Evolutionary conservation across 2,113 vertebrate species (phyloP).

Genomic region (Sapayoa aenigma): DNA sequence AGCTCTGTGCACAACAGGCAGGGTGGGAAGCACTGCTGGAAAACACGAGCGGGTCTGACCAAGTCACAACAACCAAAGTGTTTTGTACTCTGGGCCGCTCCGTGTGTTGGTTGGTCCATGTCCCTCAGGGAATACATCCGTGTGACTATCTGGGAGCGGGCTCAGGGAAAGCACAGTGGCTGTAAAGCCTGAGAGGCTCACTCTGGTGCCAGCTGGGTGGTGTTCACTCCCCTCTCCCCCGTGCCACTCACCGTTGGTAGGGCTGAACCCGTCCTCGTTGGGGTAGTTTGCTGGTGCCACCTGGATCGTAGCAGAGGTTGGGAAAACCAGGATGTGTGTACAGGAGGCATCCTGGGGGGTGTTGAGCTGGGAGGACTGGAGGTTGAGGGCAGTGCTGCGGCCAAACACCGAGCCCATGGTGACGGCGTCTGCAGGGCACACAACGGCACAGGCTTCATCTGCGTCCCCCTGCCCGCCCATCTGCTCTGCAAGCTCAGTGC

Average conservation of each 20-base stretch:
- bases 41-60: neutral
- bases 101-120: fast-evolving
- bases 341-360: conserved; percentile 97
- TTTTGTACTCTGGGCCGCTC: neutral
- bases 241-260: conserved; percentile 82
- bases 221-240: neutral
- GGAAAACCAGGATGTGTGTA: conserved; percentile 97
- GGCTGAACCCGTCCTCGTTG: conserved; percentile 87
- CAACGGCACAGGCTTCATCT: neutral
- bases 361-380: conserved; percentile 97
- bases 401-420: conserved; percentile 98
- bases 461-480: neutral
- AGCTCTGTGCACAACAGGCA: neutral
- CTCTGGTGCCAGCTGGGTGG: neutral
- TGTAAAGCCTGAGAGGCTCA: fast-evolving
- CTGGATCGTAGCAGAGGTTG: conserved; percentile 94
- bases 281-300: conserved; percentile 92
- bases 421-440: conserved; percentile 83
- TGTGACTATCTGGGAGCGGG: neutral
- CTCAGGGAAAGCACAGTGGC: neutral
- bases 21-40: fast-evolving
- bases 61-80: neutral
- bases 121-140: neutral
- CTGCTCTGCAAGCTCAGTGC: neutral
- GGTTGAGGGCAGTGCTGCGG: conserved; percentile 91